A percentile compares a stretch with the other conserved stretches of the same genome.
These are phyloP conservation scores for Catostylus mosaicus DNA, from an alignment of 30 jellyfish, hydroid and myxozoan species.

Conservation along the genomic window DNA sequence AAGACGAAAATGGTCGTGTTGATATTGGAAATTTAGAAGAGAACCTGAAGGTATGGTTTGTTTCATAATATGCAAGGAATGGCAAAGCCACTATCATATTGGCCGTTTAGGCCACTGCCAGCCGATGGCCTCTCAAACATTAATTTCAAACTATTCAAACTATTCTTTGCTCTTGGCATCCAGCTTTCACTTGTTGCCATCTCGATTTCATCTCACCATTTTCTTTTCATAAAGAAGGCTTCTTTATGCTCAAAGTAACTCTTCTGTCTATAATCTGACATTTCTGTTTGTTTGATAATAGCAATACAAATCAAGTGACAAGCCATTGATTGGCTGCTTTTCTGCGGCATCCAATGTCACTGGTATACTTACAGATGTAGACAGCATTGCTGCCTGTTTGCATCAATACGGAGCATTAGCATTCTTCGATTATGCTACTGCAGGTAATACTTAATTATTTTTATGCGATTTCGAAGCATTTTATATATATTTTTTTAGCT, in stretches of 20 bases:
- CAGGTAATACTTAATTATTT: conserved; percentile 74
- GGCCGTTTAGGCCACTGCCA: too few species aligned
- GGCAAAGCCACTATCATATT: too few species aligned
- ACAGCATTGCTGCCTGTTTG: conserved; percentile 75
- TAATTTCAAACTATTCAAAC: too few species aligned
- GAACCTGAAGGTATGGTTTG: conserved; percentile 50
- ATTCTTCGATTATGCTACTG: conserved; percentile 91
- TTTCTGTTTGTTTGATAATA: background rate
- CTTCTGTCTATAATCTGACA: background rate
- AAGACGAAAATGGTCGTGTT: conserved; percentile 62
- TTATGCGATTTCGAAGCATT: too few species aligned
- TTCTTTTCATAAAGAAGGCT: background rate
- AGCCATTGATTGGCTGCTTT: conserved; percentile 78
- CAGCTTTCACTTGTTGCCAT: too few species aligned
- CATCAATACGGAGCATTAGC: conserved; percentile 88
- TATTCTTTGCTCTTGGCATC: too few species aligned
- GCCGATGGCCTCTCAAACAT: too few species aligned
- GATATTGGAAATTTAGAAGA: conserved; percentile 63
- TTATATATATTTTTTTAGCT: too few species aligned
- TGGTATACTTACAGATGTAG: conserved; percentile 81
- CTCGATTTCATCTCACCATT: too few species aligned
- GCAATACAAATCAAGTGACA: conserved; percentile 52
- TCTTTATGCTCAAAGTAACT: background rate
- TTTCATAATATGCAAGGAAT: too few species aligned
- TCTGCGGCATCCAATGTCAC: conserved; percentile 96